phyloP scores from a whole-genome alignment of 1,140 invertebrate genomes.

The Zaprionus ghesquierei region DNA sequence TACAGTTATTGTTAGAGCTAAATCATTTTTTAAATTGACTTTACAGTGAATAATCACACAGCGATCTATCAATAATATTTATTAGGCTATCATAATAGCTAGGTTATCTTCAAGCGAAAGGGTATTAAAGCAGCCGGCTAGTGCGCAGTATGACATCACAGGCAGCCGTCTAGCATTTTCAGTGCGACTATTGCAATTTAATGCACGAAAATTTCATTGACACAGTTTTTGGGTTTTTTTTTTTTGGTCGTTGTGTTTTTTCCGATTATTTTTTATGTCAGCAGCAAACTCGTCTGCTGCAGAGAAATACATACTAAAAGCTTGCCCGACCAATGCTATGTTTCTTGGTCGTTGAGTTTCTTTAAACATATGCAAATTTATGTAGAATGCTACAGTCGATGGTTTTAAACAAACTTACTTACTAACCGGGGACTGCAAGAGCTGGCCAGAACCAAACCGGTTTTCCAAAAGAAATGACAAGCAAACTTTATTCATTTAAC shows the following conservation, averaged over 20 bases:
- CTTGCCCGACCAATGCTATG: conserved; percentile 6
- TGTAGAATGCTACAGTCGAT: conserved; percentile 37
- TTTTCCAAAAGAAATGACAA: conserved; percentile 15
- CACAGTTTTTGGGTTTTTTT: conserved; percentile 50
- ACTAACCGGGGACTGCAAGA: neutral
- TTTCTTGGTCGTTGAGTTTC: conserved; percentile 18
- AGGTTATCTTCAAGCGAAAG: neutral
- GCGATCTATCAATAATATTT: neutral
- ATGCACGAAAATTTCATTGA: conserved; percentile 73
- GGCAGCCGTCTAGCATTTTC: conserved; percentile 16
- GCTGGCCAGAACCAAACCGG: conserved; percentile 14
- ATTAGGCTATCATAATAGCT: too few relatives aligned
- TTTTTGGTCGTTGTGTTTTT: conserved; percentile 9
- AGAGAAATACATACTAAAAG: conserved; percentile 33
- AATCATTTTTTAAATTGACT: too few relatives aligned
- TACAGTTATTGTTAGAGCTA: too few relatives aligned
- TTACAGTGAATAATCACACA: too few relatives aligned
- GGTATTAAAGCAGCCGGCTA: conserved; percentile 13
- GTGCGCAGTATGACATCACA: neutral
- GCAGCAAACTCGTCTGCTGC: conserved; percentile 34
- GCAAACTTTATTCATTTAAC: neutral
- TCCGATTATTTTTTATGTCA: conserved; percentile 29
- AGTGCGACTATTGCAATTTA: conserved; percentile 59
- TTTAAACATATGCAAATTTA: conserved; percentile 47
- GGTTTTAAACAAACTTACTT: conserved; percentile 13